Evolutionary conservation across 2,888 invertebrate species (phyloP).

Genomic region (Axea sp.): DNA sequence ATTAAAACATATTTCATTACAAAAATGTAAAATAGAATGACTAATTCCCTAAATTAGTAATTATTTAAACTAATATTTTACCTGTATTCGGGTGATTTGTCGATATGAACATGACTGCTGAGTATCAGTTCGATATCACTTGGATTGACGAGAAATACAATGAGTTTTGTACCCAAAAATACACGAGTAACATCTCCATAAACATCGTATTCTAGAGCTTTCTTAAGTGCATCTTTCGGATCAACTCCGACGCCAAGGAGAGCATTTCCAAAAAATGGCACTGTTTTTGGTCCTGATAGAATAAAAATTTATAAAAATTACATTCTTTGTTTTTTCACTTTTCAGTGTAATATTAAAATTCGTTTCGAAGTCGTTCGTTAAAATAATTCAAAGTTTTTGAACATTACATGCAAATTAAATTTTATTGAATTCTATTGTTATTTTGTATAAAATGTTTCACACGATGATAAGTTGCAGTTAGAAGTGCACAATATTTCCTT

Average conservation of each 20-base stretch:
- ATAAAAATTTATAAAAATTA: too few species aligned
- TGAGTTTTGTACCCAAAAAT: slow-evolving; percentile 74
- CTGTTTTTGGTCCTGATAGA: slow-evolving; percentile 70
- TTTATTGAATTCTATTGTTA: too few species aligned
- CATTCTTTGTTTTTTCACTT: neutral
- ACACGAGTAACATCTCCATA: slow-evolving; percentile 72
- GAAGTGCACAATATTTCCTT: slow-evolving; percentile 3
- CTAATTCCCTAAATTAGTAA: too few species aligned
- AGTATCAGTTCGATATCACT: slow-evolving; percentile 76
- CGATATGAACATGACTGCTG: slow-evolving; percentile 74
- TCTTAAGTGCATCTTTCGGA: slow-evolving; percentile 67
- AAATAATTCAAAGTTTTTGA: too few species aligned
- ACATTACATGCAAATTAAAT: too few species aligned
- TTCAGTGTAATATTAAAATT: too few species aligned
- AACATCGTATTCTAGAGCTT: slow-evolving; percentile 62
- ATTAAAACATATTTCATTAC: too few species aligned
- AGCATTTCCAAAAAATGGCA: slow-evolving; percentile 74
- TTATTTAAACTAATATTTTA: too few species aligned
- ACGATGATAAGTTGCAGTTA: neutral
- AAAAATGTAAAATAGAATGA: too few species aligned
- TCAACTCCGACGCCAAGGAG: slow-evolving; percentile 66
- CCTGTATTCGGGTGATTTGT: slow-evolving; percentile 77
- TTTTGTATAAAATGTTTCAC: too few species aligned
- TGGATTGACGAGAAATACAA: slow-evolving; percentile 74
- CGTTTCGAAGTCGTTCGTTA: too few species aligned